Base-by-base conservation (phyloP, 2,797 vertebrate species). In the Echeneis naucrates region DNA sequence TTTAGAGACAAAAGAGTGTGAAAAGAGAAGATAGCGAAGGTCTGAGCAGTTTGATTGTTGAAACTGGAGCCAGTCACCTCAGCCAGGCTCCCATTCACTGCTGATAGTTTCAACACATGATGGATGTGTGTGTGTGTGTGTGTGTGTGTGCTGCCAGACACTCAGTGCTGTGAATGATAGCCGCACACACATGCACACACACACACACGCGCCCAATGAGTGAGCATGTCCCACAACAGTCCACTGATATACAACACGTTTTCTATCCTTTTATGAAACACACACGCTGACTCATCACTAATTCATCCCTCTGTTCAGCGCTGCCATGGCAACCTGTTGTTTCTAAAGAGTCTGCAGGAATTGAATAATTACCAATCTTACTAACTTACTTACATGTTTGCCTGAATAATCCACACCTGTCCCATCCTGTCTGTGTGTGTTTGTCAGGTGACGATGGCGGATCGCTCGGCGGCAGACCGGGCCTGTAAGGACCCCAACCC, bases 401-500 rank as follows among this genome's bases (percentile, higher is more conserved):
- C 9, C 30, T 75, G 24, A 71, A 5, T 27, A 17, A 60, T 13
- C 51, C 27, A 27, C 4, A 33, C 58, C 37, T 26, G 4, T 74
- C 19, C 47, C 21, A 48, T 17, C 23, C 30, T 59, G 30, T 87
- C 60, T 85, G 30, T 81, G 24, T 51, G 42, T 10, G 26, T 14
- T 80, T 13, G 3, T 32, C 90, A 99, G 98, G 98, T 99, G 90
- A 99, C 98, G 30, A 99, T 99, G 98, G 96, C 95, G n/a, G 98
- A 99, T 88, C 95, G 98, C 88, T 96, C 97, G 12, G 96, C 98
- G 2, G 98, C 98, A 0, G 98, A 99, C 84, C 94, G 98, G 78
- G 98, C 97, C 81, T 99, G 98, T 68, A 99, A 99, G 85, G 98
- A 99, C 90, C 98, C 98, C 77, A 99, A 99, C 91, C 98, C 98